A percentile compares a stretch with the other conserved stretches of the same genome.
Conservation (phyloP, 2,113 vertebrate species). For the Steatornis caripensis region DNA sequence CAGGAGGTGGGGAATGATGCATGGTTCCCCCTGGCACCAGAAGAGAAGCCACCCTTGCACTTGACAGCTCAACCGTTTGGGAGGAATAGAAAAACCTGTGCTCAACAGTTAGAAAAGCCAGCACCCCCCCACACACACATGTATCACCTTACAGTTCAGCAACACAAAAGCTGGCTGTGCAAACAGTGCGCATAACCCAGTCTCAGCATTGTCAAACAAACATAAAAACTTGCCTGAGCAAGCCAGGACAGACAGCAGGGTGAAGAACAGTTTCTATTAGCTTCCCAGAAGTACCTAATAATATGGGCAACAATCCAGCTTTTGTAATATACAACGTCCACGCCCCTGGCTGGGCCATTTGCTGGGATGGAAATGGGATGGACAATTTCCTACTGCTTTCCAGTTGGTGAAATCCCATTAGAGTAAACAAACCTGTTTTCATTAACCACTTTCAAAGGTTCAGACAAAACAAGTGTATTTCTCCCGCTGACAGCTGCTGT, state of each 20-base stretch:
- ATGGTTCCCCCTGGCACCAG: rapidly evolving
- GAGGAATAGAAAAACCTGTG: not conserved
- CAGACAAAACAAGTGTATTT: not conserved
- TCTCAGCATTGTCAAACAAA: not conserved
- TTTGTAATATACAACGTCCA: not conserved
- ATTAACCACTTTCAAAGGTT: not conserved
- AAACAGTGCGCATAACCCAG: not conserved
- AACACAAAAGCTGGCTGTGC: not conserved
- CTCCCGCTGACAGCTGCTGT: not conserved
- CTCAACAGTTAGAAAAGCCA: not conserved
- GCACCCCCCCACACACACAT: rapidly evolving
- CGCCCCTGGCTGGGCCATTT: not conserved
- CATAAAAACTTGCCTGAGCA: not conserved
- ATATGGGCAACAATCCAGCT: not conserved
- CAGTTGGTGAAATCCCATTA: not conserved
- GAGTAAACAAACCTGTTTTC: not conserved
- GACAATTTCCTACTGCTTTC: not conserved
- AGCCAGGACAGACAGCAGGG: not conserved
- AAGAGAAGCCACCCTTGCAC: not conserved
- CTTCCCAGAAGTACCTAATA: not conserved
- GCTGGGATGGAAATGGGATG: not conserved
- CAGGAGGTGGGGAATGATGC: not conserved
- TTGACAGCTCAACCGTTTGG: not conserved
- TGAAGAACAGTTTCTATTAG: not conserved
- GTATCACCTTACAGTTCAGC: not conserved